A percentile compares a stretch with the other conserved stretches of the same genome.
phyloP scores from a whole-genome alignment of 2,113 vertebrate species.

The Phaethornis superciliosus region DNA sequence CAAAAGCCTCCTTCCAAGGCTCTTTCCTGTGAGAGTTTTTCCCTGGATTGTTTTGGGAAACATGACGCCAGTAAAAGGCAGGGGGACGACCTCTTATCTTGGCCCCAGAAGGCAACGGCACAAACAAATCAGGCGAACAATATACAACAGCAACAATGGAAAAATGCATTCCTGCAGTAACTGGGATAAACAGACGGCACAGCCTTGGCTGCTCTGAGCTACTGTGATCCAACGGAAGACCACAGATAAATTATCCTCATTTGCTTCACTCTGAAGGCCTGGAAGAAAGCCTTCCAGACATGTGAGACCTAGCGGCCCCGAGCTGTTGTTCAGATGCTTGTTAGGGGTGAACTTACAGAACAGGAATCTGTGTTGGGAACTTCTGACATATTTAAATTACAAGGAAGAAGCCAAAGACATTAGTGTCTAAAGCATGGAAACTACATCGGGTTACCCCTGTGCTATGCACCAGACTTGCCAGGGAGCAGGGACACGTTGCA shows the following conservation, averaged over 20 bases:
- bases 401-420: slow-evolving; percentile 11
- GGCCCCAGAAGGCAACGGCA: slow-evolving; percentile 20
- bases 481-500: rapidly evolving
- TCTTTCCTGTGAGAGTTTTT: slow-evolving; percentile 43
- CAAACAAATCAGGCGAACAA: slow-evolving; percentile 46
- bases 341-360: slow-evolving; percentile 24
- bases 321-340: slow-evolving; percentile 29
- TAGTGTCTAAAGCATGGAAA: not conserved
- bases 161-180: slow-evolving; percentile 30
- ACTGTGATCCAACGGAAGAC: slow-evolving; percentile 12
- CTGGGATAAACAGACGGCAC: not conserved
- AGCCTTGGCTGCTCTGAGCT: not conserved
- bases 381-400: slow-evolving; percentile 43
- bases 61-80: not conserved
- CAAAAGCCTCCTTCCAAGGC: not conserved
- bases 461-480: rapidly evolving
- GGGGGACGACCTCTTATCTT: slow-evolving; percentile 56
- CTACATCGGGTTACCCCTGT: rapidly evolving
- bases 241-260: slow-evolving; percentile 50
- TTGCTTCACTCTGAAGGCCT: slow-evolving; percentile 18
- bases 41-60: slow-evolving; percentile 62
- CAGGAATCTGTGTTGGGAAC: slow-evolving; percentile 47
- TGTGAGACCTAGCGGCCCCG: slow-evolving; percentile 36
- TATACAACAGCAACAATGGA: slow-evolving; percentile 22
- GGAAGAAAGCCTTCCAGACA: slow-evolving; percentile 41